Percentiles rank a stretch among this genome's conserved stretches.
Evolutionary conservation across 2,113 vertebrate genomes (phyloP).

Genomic region (Acanthisitta chloris): DNA sequence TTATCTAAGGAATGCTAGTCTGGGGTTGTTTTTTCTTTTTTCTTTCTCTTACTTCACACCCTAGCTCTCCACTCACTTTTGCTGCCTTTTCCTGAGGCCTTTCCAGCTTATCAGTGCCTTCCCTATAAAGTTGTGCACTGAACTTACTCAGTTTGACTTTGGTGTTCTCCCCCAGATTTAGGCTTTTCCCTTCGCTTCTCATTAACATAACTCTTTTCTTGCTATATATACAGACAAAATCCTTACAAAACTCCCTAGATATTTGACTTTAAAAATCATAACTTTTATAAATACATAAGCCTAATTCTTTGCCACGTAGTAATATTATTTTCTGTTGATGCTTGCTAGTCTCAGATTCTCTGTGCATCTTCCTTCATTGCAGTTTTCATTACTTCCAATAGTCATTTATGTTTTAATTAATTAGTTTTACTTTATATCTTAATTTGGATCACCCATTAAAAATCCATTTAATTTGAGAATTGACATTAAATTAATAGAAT

Average conservation of each 20-base stretch:
- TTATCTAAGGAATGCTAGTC: neutral
- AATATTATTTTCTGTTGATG: neutral
- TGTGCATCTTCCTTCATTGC: neutral
- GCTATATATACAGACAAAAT: neutral
- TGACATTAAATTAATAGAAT: neutral
- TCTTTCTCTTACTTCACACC: neutral
- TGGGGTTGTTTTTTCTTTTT: neutral
- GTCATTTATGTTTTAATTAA: conserved; percentile 3
- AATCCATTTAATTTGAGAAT: neutral
- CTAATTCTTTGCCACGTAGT: neutral
- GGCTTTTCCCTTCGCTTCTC: neutral
- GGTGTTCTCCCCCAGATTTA: neutral
- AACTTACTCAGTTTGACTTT: neutral
- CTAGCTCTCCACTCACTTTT: neutral
- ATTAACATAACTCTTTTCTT: neutral
- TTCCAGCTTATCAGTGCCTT: neutral
- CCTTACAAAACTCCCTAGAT: neutral
- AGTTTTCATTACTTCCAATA: neutral
- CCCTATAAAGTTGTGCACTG: rapidly evolving
- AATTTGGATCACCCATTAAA: neutral
- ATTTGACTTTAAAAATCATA: neutral
- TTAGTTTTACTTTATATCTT: neutral
- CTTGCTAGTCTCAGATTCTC: neutral
- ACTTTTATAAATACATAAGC: neutral
- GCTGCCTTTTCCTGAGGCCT: neutral